Conservation (phyloP, 2,888 invertebrate species). For the Ernsta delagoae region DNA sequence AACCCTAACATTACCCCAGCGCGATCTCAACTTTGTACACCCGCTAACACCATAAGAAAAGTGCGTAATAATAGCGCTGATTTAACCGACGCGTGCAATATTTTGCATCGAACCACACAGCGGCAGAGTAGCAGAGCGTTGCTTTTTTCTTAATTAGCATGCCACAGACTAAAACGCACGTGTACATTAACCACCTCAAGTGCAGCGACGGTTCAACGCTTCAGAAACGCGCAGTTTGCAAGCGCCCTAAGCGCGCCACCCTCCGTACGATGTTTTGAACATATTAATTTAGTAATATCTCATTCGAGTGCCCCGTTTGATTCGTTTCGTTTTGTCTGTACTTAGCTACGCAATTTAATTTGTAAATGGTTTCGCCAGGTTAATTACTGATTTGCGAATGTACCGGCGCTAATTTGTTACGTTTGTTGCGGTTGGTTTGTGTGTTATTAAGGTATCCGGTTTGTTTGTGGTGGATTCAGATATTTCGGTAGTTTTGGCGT, state of each 20-base stretch:
- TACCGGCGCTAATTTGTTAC: slow-evolving; percentile 28
- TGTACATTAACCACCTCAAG: slow-evolving; percentile 11
- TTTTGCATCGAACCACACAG: not conserved
- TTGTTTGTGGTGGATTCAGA: not conserved
- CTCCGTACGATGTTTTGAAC: slow-evolving; percentile 23
- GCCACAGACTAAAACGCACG: slow-evolving; percentile 4
- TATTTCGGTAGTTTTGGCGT: too few relatives aligned
- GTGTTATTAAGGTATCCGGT: slow-evolving; percentile 16
- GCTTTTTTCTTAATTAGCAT: slow-evolving; percentile 27
- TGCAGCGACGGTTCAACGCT: slow-evolving; percentile 20
- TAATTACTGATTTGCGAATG: slow-evolving; percentile 41
- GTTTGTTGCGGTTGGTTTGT: slow-evolving; percentile 27
- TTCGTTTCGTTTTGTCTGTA: slow-evolving; percentile 44
- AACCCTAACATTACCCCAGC: slow-evolving; percentile 5
- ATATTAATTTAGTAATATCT: slow-evolving; percentile 42
- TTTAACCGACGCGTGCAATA: not conserved
- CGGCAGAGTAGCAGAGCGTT: not conserved
- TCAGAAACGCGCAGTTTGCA: slow-evolving; percentile 28
- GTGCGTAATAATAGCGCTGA: not conserved
- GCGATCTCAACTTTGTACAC: not conserved
- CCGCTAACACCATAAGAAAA: not conserved
- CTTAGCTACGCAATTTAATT: slow-evolving; percentile 37
- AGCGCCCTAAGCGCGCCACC: slow-evolving; percentile 32
- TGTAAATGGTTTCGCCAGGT: slow-evolving; percentile 37
- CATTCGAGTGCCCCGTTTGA: slow-evolving; percentile 44